These are phyloP conservation scores for Electrona antarctica DNA, from an alignment of 2,113 vertebrate species.

Conservation along the genomic window DNA sequence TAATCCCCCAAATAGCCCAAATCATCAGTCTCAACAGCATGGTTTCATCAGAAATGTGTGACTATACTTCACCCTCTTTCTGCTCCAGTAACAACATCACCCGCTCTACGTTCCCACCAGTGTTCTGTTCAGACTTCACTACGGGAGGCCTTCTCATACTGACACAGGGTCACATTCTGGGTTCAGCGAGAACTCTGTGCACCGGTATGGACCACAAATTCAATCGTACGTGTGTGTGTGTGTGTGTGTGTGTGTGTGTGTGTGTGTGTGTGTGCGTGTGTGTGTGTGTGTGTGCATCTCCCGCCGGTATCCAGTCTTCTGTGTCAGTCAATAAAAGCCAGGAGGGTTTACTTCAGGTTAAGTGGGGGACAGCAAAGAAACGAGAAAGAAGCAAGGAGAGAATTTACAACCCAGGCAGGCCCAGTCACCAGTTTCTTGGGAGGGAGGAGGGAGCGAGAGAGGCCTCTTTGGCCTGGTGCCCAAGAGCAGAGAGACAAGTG, in stretches of 20 bases:
- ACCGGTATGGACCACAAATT: not conserved
- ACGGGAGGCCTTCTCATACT: not conserved
- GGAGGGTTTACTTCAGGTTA: slow-evolving; percentile 3
- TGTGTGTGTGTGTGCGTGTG: too few species aligned
- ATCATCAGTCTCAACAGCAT: too few species aligned
- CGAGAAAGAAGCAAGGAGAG: not conserved
- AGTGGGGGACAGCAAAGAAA: not conserved
- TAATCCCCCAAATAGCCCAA: too few species aligned
- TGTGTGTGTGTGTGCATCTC: too few species aligned
- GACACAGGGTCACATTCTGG: not conserved
- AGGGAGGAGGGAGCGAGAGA: not conserved
- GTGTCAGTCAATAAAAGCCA: not conserved
- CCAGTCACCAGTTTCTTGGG: not conserved
- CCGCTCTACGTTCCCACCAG: not conserved
- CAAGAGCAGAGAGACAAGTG: not conserved
- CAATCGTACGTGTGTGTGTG: not conserved
- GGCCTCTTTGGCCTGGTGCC: not conserved
- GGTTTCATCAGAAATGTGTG: not conserved
- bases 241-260: not conserved
- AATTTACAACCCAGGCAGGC: slow-evolving; percentile 5
- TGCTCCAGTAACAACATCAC: not conserved
- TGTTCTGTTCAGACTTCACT: not conserved
- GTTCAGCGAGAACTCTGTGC: slow-evolving; percentile 2
- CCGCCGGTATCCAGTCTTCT: not conserved
- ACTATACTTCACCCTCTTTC: not conserved